Percentiles rank a stretch among this genome's conserved stretches.
These are phyloP conservation scores for Sarcophaga subvicina DNA, from an alignment of 2,888 invertebrate genomes.

Conservation along the genomic window DNA sequence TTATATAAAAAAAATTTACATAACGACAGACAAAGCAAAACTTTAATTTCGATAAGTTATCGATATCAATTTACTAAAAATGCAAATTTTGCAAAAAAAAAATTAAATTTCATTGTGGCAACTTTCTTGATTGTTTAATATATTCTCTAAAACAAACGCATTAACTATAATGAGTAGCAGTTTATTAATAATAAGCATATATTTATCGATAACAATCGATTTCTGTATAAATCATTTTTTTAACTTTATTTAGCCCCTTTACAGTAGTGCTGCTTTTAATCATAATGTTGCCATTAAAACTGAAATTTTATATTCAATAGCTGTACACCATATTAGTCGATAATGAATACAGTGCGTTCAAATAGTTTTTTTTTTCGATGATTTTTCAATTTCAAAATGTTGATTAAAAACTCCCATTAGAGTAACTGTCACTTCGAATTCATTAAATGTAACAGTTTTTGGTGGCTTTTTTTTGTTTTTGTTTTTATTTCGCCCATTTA, in stretches of 20 bases:
- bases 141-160: too few species aligned
- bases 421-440: constrained; percentile 27
- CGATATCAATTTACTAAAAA: too few species aligned
- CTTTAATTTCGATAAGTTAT: too few species aligned
- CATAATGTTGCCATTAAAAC: background rate
- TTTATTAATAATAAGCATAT: too few species aligned
- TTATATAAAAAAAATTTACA: too few species aligned
- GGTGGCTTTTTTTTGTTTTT: background rate
- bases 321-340: background rate
- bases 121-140: too few species aligned
- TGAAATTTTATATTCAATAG: background rate
- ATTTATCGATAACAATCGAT: background rate
- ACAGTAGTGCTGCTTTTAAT: background rate
- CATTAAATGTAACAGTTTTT: constrained; percentile 15
- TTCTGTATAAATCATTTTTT: background rate
- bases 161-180: too few species aligned
- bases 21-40: too few species aligned
- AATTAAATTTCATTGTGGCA: too few species aligned
- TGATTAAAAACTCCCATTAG: constrained; percentile 3
- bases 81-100: too few species aligned
- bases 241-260: background rate
- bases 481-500: constrained; percentile 25
- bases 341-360: background rate
- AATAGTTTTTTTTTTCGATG: background rate
- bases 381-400: background rate